Conservation (phyloP, 2,113 vertebrate species). For the Microcebus ravelobensis region DNA sequence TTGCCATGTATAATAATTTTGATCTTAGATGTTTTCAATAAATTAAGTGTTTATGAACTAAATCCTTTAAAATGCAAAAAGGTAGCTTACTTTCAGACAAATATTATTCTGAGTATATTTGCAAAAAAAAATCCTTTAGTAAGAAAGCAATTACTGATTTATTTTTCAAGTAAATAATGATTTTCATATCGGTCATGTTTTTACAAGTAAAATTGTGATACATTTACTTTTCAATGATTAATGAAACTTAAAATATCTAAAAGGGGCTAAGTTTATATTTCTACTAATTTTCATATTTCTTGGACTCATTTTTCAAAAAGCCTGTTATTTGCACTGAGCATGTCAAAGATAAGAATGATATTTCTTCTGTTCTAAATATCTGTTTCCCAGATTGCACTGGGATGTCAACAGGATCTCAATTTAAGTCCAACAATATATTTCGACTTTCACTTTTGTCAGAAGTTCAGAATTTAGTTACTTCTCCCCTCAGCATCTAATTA, state of each 20-base stretch:
- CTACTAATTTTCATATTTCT: not conserved
- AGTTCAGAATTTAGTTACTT: not conserved
- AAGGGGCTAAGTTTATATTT: not conserved
- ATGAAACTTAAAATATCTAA: not conserved
- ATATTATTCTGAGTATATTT: not conserved
- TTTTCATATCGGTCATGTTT: conserved; percentile 9
- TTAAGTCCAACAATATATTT: not conserved
- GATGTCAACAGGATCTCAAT: not conserved
- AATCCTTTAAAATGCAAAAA: conserved; percentile 19
- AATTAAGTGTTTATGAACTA: not conserved
- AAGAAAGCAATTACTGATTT: not conserved
- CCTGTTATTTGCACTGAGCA: not conserved
- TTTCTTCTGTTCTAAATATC: not conserved
- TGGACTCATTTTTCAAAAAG: not conserved
- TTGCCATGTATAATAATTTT: not conserved
- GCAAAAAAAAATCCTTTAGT: not conserved
- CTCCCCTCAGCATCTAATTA: not conserved
- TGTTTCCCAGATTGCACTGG: not conserved
- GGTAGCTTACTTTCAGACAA: not conserved
- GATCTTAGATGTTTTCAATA: not conserved
- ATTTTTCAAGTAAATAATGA: not conserved
- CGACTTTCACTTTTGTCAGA: conserved; percentile 10
- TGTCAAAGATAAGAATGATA: not conserved
- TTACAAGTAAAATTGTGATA: not conserved
- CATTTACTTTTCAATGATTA: not conserved